These are phyloP conservation scores for Corythornis madagascariensis DNA, from an alignment of 2,113 vertebrate genomes.

Conservation along the genomic window DNA sequence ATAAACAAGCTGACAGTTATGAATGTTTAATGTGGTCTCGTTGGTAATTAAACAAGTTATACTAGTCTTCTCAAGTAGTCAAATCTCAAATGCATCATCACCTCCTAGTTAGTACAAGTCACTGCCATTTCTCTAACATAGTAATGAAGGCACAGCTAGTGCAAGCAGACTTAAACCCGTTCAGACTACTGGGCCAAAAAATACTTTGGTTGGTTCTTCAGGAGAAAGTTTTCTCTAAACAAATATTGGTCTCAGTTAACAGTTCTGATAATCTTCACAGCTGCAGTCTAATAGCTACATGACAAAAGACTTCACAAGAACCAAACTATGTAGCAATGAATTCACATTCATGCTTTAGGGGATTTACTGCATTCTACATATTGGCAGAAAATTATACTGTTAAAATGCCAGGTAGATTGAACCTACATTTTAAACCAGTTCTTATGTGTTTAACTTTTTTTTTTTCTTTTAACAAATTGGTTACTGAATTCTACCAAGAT, in stretches of 20 bases:
- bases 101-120: slow-evolving; percentile 73
- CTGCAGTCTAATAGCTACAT: slow-evolving; percentile 90
- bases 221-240: slow-evolving; percentile 70
- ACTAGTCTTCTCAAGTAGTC: slow-evolving; percentile 66
- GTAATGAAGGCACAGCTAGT: slow-evolving; percentile 81
- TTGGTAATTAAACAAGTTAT: slow-evolving; percentile 76
- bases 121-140: slow-evolving; percentile 80
- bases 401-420: slow-evolving; percentile 91
- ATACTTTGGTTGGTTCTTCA: slow-evolving; percentile 82
- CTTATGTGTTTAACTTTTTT: slow-evolving; percentile 80
- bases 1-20: slow-evolving; percentile 79
- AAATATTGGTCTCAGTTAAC: slow-evolving; percentile 75
- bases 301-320: slow-evolving; percentile 91
- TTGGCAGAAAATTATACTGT: slow-evolving; percentile 85
- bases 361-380: slow-evolving; percentile 83
- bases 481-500: slow-evolving; percentile 96
- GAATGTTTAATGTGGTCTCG: slow-evolving; percentile 66
- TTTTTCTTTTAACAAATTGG: slow-evolving; percentile 88
- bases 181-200: slow-evolving; percentile 74
- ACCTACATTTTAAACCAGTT: slow-evolving; percentile 85
- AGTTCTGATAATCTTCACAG: slow-evolving; percentile 80
- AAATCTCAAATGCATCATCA: slow-evolving; percentile 66
- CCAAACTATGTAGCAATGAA: slow-evolving; percentile 93
- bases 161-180: slow-evolving; percentile 76
- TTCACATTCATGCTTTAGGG: slow-evolving; percentile 87